These are phyloP conservation scores for Griposia aprilina DNA, from an alignment of 2,888 invertebrate species.

Conservation along the genomic window DNA sequence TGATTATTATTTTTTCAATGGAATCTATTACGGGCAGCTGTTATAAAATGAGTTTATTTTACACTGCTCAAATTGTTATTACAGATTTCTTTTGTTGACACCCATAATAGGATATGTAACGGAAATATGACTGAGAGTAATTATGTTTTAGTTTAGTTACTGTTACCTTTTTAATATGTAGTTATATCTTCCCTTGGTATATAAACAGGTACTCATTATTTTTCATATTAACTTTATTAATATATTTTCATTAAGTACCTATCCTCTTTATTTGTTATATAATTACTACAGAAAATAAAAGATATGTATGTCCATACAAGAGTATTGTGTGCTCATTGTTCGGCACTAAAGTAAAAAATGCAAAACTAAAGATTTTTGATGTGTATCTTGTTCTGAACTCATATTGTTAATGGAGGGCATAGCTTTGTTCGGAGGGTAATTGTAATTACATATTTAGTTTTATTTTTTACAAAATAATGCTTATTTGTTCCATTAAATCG, in stretches of 20 bases:
- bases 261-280: slow-evolving; percentile 35
- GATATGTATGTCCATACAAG: slow-evolving; percentile 33
- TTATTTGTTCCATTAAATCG: slow-evolving; percentile 43
- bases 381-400: slow-evolving; percentile 46
- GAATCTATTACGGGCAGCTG: slow-evolving; percentile 50
- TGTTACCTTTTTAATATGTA: slow-evolving; percentile 64
- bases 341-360: too few species aligned
- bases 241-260: slow-evolving; percentile 46
- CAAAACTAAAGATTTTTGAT: slow-evolving; percentile 33
- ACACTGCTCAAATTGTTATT: slow-evolving; percentile 58
- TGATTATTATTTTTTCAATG: slow-evolving; percentile 22
- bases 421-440: slow-evolving; percentile 48
- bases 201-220: slow-evolving; percentile 62
- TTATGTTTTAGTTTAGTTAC: slow-evolving; percentile 66
- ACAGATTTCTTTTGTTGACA: slow-evolving; percentile 57
- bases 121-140: slow-evolving; percentile 63
- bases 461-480: slow-evolving; percentile 57
- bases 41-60: slow-evolving; percentile 54
- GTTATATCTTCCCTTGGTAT: slow-evolving; percentile 47
- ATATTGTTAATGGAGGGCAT: slow-evolving; percentile 36
- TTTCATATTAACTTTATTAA: slow-evolving; percentile 46
- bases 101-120: slow-evolving; percentile 50
- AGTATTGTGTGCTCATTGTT: slow-evolving; percentile 45
- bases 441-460: slow-evolving; percentile 61
- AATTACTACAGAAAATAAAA: slow-evolving; percentile 19